A percentile compares a stretch with the other conserved stretches of the same genome.
phyloP scores from a whole-genome alignment of 2,888 invertebrate species.

The Euspilapteryx auroguttella region DNA sequence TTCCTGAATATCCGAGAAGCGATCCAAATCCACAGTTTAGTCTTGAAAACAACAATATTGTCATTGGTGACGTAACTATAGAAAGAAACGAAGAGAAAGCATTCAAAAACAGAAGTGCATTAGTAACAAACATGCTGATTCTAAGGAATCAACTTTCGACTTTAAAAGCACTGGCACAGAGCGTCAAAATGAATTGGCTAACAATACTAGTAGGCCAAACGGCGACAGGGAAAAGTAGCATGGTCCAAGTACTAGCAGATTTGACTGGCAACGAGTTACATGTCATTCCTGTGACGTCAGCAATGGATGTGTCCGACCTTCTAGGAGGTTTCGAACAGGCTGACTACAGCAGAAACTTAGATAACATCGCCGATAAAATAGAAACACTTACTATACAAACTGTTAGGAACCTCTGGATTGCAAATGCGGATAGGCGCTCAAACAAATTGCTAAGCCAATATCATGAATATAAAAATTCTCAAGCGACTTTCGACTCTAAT shows the following conservation, averaged over 20 bases:
- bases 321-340: constrained; percentile 97
- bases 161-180: constrained; percentile 81
- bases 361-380: constrained; percentile 64
- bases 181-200: constrained; percentile 91
- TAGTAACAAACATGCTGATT: constrained; percentile 41
- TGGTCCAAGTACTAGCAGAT: constrained; percentile 75
- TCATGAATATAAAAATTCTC: constrained; percentile 24
- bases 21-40: constrained; percentile 59
- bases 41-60: constrained; percentile 59
- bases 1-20: constrained; percentile 45
- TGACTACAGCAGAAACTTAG: constrained; percentile 73
- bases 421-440: constrained; percentile 13
- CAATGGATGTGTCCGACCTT: constrained; percentile 93
- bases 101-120: constrained; percentile 26
- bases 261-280: constrained; percentile 74
- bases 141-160: constrained; percentile 63
- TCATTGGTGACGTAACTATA: constrained; percentile 67
- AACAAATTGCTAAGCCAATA: constrained; percentile 27
- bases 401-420: constrained; percentile 45
- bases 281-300: constrained; percentile 81
- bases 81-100: constrained; percentile 34
- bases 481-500: constrained; percentile 12
- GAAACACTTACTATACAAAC: constrained; percentile 54
- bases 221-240: constrained; percentile 78
- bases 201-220: constrained; percentile 82